Evolutionary conservation across 2,888 invertebrate genomes (phyloP).

Genomic region (Amphipoea oculea): DNA sequence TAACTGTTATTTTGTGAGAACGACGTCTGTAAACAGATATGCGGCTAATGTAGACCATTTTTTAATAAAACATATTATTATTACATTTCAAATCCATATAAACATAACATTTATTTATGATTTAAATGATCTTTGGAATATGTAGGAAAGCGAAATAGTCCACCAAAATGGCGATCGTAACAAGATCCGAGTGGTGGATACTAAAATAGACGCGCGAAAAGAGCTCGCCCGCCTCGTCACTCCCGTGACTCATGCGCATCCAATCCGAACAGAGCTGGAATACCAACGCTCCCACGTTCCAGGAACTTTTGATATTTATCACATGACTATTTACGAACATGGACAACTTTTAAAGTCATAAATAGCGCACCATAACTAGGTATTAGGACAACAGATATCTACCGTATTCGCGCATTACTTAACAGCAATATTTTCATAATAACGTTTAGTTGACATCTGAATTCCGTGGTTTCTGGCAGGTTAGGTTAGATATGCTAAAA

Average conservation of each 20-base stretch:
- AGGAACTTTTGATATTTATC: slow-evolving; percentile 67
- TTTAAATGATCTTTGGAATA: slow-evolving; percentile 37
- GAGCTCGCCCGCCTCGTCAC: slow-evolving; percentile 71
- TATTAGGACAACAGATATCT: not conserved
- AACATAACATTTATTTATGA: slow-evolving; percentile 27
- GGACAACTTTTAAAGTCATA: slow-evolving; percentile 28
- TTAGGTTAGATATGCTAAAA: not conserved
- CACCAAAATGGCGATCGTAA: slow-evolving; percentile 86
- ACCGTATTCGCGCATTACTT: not conserved
- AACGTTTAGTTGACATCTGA: not conserved
- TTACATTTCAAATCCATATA: slow-evolving; percentile 1
- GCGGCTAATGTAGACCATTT: not conserved
- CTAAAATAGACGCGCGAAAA: slow-evolving; percentile 78
- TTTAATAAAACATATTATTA: slow-evolving; percentile 10
- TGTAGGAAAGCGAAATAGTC: slow-evolving; percentile 63
- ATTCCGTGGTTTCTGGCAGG: not conserved
- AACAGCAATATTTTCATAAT: not conserved
- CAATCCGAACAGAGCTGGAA: slow-evolving; percentile 68
- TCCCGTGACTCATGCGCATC: slow-evolving; percentile 70
- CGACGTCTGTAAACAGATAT: slow-evolving; percentile 21
- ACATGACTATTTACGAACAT: slow-evolving; percentile 63
- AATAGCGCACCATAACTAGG: slow-evolving; percentile 3
- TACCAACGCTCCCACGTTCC: slow-evolving; percentile 64
- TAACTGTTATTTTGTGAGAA: slow-evolving; percentile 57
- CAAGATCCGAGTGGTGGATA: slow-evolving; percentile 81